Base-by-base conservation (phyloP, 2,113 vertebrate genomes). In the Lagopus leucura region DNA sequence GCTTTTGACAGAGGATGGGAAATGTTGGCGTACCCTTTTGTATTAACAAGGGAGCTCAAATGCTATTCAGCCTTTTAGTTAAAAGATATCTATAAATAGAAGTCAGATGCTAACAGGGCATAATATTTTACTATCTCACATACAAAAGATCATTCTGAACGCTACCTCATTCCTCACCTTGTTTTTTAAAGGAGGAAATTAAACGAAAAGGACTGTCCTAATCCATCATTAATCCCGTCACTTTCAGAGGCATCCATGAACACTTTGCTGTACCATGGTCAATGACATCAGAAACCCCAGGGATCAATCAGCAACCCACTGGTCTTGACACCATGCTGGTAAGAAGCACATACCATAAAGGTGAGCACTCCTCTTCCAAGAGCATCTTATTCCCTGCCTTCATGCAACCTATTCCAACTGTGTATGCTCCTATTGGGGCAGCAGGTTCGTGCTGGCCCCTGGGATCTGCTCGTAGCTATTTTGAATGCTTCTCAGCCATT, bases 391-490 rank as follows among this genome's bases (percentile, higher is more conserved):
- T 83, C 2, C 3, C 42, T 86, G 19, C 17, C 48, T 77, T 89
- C 0, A 0, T 43, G 50, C 32, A 24, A 25, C 13, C 42, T 80
- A 57, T 70, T 54, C 58, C 20, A 77, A 40, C 27, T 77, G 30
- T 24, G 21, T 48, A 64, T 11, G 32, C 34, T 91, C 32, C 19
- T 66, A 6, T 22, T 1, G 2, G 86, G 47, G 60, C 21, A 28
- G 64, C 0, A 11, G 36, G 65, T 24, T 65, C 13, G 15, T 11
- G 7, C 43, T 13, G 30, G n/a, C 11, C 20, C 36, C n/a, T 57
- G n/a, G 36, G 27, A 73, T 54, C 38, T 1, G 3, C 40, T 82
- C 78, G 55, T 25, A 76, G 47, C 47, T 91, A 8, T 47, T 24
- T 22, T 2, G 21, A 42, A 50, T 64, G 52, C 21, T 88, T 70